Evolutionary conservation across 2,797 vertebrate genomes (phyloP).

Genomic region (Merluccius polli): DNA sequence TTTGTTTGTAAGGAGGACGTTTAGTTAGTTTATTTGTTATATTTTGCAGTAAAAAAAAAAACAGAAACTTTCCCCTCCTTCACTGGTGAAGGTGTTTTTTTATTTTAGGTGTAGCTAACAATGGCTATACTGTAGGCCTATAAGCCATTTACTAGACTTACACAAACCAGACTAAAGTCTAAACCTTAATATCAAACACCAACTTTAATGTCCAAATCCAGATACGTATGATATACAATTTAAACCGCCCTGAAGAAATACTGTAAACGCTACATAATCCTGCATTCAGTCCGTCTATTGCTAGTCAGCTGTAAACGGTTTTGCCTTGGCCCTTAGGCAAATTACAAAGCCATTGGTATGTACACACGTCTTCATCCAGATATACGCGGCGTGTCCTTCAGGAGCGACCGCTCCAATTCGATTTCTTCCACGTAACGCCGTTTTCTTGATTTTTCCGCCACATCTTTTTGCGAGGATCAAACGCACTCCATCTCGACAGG

Average conservation of each 20-base stretch:
- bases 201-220: background rate
- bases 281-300: background rate
- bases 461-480: slow-evolving; percentile 52
- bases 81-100: background rate
- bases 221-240: background rate
- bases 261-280: too few species aligned
- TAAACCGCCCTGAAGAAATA: background rate
- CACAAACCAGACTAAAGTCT: background rate
- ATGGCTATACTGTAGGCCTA: background rate
- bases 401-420: slow-evolving; percentile 40
- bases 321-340: background rate
- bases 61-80: too few species aligned
- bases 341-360: background rate
- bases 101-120: background rate
- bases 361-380: background rate
- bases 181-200: background rate
- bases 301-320: background rate
- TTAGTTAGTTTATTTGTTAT: background rate
- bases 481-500: slow-evolving; percentile 35
- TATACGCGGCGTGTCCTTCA: background rate
- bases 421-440: slow-evolving; percentile 46
- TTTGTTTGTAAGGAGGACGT: background rate
- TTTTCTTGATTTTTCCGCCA: slow-evolving; percentile 46
- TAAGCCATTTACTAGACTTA: background rate
- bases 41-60: too few species aligned